phyloP scores from a whole-genome alignment of 2,113 vertebrate genomes.

The Proterorhinus semilunaris region DNA sequence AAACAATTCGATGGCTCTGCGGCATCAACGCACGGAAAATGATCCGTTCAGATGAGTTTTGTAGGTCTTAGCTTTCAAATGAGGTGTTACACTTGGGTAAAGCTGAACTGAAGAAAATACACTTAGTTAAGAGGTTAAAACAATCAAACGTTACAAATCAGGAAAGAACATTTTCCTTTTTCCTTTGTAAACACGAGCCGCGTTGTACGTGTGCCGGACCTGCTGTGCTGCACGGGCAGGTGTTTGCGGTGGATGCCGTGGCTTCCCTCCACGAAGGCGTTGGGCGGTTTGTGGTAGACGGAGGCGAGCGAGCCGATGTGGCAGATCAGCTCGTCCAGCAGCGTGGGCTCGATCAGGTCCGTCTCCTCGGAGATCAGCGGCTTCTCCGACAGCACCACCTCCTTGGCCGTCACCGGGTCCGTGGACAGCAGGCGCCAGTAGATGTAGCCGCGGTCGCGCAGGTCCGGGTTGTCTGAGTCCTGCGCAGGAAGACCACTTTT shows the following conservation, averaged over 20 bases:
- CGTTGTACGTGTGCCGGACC: slow-evolving; percentile 65
- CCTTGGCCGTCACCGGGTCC: slow-evolving; percentile 96
- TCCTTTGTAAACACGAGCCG: no score
- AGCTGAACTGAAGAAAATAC: no score
- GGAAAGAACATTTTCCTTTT: no score
- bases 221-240: slow-evolving; percentile 95
- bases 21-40: no score
- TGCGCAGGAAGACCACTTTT: slow-evolving; percentile 45
- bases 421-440: slow-evolving; percentile 98
- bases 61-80: no score
- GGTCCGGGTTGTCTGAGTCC: slow-evolving; percentile 98
- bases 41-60: no score
- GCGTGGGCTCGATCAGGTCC: slow-evolving; percentile 93
- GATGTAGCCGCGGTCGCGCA: slow-evolving; percentile 97
- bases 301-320: slow-evolving; percentile 96
- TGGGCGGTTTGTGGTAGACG: slow-evolving; percentile 97
- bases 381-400: slow-evolving; percentile 96
- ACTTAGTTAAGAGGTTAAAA: no score
- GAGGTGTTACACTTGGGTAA: no score
- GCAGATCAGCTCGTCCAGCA: slow-evolving; percentile 95
- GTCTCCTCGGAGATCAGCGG: slow-evolving; percentile 97
- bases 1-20: no score
- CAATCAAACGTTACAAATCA: no score
- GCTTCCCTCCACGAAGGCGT: slow-evolving; percentile 97
- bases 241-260: slow-evolving; percentile 97